These are phyloP conservation scores for Troides oblongomaculatus DNA, from an alignment of 2,888 invertebrate genomes.

Conservation along the genomic window DNA sequence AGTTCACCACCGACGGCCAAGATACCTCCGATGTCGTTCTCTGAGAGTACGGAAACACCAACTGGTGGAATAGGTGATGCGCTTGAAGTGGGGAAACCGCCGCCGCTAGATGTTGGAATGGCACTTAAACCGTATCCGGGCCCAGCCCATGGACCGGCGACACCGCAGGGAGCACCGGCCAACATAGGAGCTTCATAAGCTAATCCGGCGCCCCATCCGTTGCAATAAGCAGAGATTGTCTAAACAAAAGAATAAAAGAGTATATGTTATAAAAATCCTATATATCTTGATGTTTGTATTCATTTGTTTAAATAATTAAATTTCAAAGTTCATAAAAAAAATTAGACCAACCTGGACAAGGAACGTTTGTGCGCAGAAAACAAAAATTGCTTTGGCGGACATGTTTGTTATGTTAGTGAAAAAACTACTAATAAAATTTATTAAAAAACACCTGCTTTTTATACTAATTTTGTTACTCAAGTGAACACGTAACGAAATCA, in stretches of 20 bases:
- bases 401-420: conserved; percentile 33
- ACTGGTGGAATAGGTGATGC: conserved; percentile 39
- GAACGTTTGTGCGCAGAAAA: conserved; percentile 41
- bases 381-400: conserved; percentile 38
- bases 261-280: background rate
- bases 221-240: conserved; percentile 27
- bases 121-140: conserved; percentile 25
- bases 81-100: conserved; percentile 41
- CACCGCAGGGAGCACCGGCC: conserved; percentile 29
- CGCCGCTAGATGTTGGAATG: conserved; percentile 31
- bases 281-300: too few relatives aligned
- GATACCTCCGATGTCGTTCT: conserved; percentile 44
- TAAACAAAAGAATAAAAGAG: conserved; percentile 4
- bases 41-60: conserved; percentile 42
- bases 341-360: conserved; percentile 37
- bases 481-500: background rate
- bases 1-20: conserved; percentile 39
- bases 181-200: conserved; percentile 26
- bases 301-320: too few relatives aligned
- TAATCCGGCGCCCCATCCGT: conserved; percentile 30
- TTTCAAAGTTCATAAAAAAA: background rate
- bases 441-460: background rate
- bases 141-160: conserved; percentile 33
- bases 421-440: background rate
- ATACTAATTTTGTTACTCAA: background rate